These are phyloP conservation scores for Pongo pygmaeus DNA, from an alignment of 2,113 vertebrate species.

Conservation along the genomic window DNA sequence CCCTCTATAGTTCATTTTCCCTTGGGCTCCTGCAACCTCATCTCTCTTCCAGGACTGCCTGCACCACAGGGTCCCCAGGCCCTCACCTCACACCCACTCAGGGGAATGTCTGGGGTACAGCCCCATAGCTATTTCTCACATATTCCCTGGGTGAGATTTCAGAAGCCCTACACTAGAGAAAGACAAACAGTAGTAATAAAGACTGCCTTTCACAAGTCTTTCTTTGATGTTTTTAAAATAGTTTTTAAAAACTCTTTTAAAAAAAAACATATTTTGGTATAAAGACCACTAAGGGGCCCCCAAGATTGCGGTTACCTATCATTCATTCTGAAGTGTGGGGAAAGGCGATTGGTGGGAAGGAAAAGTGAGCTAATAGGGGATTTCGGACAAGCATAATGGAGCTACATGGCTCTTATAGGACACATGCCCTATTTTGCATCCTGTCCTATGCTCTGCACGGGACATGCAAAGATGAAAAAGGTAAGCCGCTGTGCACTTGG, in stretches of 20 bases:
- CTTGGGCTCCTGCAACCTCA: background rate
- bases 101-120: background rate
- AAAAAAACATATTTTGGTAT: background rate
- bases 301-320: background rate
- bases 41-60: accelerated
- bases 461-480: background rate
- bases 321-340: too few species aligned
- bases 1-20: constrained; percentile 70
- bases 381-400: too few species aligned
- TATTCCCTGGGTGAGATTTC: background rate
- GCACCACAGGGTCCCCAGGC: background rate
- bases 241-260: background rate
- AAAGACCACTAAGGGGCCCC: background rate
- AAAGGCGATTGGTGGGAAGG: too few species aligned
- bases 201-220: background rate
- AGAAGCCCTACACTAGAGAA: background rate
- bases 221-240: background rate
- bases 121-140: background rate
- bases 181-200: background rate
- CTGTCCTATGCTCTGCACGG: background rate
- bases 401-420: too few species aligned
- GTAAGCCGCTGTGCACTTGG: accelerated
- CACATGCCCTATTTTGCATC: background rate
- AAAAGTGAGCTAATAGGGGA: too few species aligned
- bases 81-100: background rate